Evolutionary conservation across 1,140 invertebrate genomes (phyloP), one percentile per base, ranked within the genome.

Genomic region (Phymorhynchus buccinoides): DNA sequence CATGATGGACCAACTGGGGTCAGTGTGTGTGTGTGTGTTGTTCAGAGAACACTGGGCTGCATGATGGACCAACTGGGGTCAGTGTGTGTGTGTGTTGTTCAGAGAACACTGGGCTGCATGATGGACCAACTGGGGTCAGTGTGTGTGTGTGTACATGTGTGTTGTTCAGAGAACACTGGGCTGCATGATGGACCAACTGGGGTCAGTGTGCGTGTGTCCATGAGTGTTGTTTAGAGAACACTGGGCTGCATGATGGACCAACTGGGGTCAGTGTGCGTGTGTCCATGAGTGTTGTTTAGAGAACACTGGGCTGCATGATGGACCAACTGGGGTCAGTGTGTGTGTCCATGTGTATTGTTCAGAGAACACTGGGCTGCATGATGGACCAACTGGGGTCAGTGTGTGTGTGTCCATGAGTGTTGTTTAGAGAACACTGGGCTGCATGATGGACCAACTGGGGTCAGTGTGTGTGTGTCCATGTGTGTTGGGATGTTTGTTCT

Each of bases 81-180:
- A 88, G 90, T 77, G 27, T 73, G 7, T 12, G 22, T 22, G n/a
- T n/a, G n/a, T n/a, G n/a, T n/a, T n/a, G n/a, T n/a, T n/a, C n/a
- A 90, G 84, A 88, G 89, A 84, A 89, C 89, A 14, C 71, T 91
- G 6, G 91, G 91, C 48, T 88, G 88, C 37, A 82, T 92, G 12
- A 75, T 92, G 41, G 90, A 92, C 68, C 86, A 86, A 35, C 75
- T 92, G 30, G 91, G 91, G 91, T 92, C 87, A 88, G 90, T 77
- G 27, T 73, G 7, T 12, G 22, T 22, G n/a, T n/a, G n/a, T n/a
- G n/a, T n/a, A n/a, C n/a, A n/a, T n/a, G n/a, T n/a, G n/a, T n/a
- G n/a, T n/a, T n/a, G n/a, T n/a, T n/a, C n/a, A 90, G 84, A 88
- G 89, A 84, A 89, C 89, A 14, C 71, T 91, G 6, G 91, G 91